phyloP scores from a whole-genome alignment of 2,113 vertebrate species.

The Columba livia region DNA sequence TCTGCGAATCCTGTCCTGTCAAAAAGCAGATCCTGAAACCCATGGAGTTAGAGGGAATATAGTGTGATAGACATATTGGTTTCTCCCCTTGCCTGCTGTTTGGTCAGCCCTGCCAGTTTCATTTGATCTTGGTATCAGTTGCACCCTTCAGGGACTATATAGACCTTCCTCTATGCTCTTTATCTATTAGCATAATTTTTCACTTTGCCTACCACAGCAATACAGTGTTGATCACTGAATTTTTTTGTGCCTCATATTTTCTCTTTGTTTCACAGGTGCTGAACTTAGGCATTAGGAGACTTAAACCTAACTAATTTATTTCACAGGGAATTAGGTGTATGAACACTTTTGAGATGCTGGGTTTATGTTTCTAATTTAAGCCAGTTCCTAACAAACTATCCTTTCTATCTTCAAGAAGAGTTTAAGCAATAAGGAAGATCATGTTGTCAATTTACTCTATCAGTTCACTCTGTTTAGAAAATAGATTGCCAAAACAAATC shows the following conservation, averaged over 20 bases:
- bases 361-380: background rate
- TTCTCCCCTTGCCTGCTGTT: background rate
- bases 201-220: background rate
- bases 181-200: background rate
- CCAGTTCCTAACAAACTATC: background rate
- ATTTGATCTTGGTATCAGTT: background rate
- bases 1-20: background rate
- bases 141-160: background rate
- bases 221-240: background rate
- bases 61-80: background rate
- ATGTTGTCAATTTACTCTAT: background rate
- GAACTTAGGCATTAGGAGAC: background rate
- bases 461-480: background rate
- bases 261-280: background rate
- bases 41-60: background rate
- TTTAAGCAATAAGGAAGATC: background rate
- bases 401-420: background rate
- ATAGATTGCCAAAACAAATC: background rate
- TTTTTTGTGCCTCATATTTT: background rate
- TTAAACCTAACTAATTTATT: background rate
- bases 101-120: background rate
- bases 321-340: background rate
- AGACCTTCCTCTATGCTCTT: background rate
- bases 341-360: background rate
- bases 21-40: background rate